A percentile compares a stretch with the other conserved stretches of the same genome.
Conservation (phyloP, 2,113 vertebrate genomes). For the Lepidiolamprologus cunningtoni region DNA sequence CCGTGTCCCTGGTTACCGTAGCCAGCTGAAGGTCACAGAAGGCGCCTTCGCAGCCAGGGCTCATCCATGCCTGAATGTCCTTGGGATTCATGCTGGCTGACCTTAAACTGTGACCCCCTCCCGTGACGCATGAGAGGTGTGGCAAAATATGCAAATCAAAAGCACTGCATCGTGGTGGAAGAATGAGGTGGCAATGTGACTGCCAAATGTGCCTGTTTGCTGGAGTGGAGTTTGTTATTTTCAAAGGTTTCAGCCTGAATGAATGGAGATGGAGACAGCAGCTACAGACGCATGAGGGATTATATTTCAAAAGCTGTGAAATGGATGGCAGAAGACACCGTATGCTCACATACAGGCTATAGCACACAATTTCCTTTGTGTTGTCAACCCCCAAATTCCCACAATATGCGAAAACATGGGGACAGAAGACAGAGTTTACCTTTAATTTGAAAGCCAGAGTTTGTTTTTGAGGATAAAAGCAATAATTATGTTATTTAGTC, state of each 20-base stretch:
- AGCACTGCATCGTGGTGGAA: not conserved
- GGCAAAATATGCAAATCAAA: not conserved
- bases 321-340: not conserved
- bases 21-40: slow-evolving; percentile 22
- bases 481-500: not conserved
- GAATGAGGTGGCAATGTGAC: not conserved
- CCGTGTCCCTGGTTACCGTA: not conserved
- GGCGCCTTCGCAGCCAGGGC: not conserved
- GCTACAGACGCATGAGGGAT: not conserved
- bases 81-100: slow-evolving; percentile 6
- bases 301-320: not conserved
- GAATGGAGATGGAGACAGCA: not conserved
- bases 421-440: not conserved
- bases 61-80: slow-evolving; percentile 4
- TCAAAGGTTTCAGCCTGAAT: not conserved
- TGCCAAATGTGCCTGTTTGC: not conserved
- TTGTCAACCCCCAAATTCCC: not conserved
- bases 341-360: not conserved
- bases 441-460: not conserved
- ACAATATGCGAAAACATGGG: not conserved
- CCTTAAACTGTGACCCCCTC: slow-evolving; percentile 16
- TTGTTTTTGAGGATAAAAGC: not conserved
- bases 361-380: not conserved
- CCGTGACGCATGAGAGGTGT: not conserved
- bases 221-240: not conserved